phyloP scores from a whole-genome alignment of 2,113 vertebrate species.

The Myotis lucifugus region DNA sequence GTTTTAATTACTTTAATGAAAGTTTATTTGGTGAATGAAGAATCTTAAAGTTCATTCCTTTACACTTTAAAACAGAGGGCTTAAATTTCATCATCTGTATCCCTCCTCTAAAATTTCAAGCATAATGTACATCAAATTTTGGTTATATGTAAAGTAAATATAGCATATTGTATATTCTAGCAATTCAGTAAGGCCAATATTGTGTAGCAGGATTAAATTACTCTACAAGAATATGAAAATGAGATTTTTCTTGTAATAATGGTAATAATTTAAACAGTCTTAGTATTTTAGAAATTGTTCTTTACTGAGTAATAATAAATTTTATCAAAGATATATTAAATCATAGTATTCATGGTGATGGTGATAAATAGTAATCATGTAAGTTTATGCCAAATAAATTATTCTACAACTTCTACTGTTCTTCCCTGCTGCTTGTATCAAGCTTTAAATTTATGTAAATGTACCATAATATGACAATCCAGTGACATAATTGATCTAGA shows the following conservation, averaged over 20 bases:
- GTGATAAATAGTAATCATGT: constrained; percentile 27
- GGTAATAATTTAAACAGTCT: constrained; percentile 16
- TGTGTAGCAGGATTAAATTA: not conserved
- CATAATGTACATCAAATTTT: constrained; percentile 2
- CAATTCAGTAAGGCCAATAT: not conserved
- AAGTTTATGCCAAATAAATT: constrained; percentile 34
- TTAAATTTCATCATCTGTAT: not conserved
- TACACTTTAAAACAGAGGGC: constrained; percentile 39
- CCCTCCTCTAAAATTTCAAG: constrained; percentile 30
- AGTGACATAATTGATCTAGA: not conserved
- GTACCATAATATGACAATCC: not conserved
- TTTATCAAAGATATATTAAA: constrained; percentile 53
- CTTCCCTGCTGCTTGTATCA: not conserved
- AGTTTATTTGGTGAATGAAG: constrained; percentile 34
- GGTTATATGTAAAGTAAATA: not conserved
- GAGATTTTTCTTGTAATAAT: constrained; percentile 1
- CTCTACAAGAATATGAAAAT: not conserved
- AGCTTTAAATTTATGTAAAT: constrained; percentile 4
- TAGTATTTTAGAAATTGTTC: constrained; percentile 40
- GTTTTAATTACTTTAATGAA: constrained; percentile 40
- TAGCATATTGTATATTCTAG: not conserved
- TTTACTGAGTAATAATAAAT: constrained; percentile 27
- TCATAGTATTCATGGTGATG: constrained; percentile 29
- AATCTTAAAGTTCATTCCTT: constrained; percentile 40
- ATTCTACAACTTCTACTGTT: not conserved